Evolutionary conservation across 1,140 invertebrate species (phyloP).

Genomic region (Drosophila seguyi): DNA sequence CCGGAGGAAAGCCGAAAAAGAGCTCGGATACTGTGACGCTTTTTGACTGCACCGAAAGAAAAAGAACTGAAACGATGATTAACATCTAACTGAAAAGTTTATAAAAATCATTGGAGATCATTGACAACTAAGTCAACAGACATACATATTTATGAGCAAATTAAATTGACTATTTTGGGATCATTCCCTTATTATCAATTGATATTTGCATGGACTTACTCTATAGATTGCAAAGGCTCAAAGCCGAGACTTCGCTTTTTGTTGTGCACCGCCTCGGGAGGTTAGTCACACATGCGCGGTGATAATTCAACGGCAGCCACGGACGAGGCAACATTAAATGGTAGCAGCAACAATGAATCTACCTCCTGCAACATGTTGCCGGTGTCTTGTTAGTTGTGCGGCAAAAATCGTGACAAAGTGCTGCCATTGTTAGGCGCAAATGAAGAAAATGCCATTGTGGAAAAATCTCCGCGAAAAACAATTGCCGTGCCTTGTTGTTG

Average conservation of each 20-base stretch:
- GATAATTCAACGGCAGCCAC: conserved; percentile 75
- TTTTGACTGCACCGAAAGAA: conserved; percentile 4
- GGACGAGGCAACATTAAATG: conserved; percentile 68
- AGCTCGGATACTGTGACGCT: conserved; percentile 13
- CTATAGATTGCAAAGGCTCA: background rate
- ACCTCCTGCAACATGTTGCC: conserved; percentile 72
- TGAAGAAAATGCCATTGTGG: conserved; percentile 84
- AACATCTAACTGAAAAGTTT: background rate
- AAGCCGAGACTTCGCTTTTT: conserved; percentile 56
- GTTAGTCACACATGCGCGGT: conserved; percentile 79
- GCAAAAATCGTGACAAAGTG: conserved; percentile 81
- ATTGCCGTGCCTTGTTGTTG: conserved; percentile 65
- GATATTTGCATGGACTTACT: background rate
- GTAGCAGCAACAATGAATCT: conserved; percentile 64
- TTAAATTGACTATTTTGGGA: background rate
- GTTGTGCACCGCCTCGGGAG: conserved; percentile 76
- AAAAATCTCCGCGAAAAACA: conserved; percentile 74
- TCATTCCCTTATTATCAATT: background rate
- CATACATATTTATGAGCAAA: background rate
- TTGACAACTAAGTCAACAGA: background rate
- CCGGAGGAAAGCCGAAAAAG: conserved; percentile 22
- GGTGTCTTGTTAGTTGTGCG: conserved; percentile 74
- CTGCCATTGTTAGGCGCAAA: conserved; percentile 82
- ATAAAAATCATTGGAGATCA: background rate
- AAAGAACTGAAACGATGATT: background rate